Conservation (phyloP, 2,888 invertebrate genomes). For the Sinelater perroti region DNA sequence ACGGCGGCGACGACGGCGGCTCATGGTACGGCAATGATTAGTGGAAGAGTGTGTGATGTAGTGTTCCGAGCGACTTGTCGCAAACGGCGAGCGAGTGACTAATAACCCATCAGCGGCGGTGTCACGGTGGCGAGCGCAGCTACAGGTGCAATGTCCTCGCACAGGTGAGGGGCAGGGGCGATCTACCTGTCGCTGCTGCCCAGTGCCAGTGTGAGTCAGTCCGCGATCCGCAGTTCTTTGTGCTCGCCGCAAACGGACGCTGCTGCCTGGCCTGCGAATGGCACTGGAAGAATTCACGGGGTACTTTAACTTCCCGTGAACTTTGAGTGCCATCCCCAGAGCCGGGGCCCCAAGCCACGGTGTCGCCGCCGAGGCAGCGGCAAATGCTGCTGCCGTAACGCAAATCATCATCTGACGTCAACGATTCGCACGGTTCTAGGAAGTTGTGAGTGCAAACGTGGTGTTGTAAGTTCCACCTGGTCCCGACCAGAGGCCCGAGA, state of each 20-base stretch:
- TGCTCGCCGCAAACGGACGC: constrained; percentile 25
- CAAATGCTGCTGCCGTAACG: constrained; percentile 10
- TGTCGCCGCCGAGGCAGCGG: constrained; percentile 8
- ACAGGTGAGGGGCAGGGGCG: constrained; percentile 53
- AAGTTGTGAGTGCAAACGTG: constrained; percentile 40
- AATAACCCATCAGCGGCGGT: constrained; percentile 56
- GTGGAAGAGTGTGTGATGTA: constrained; percentile 39
- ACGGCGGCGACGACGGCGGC: constrained; percentile 37
- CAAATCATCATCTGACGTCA: constrained; percentile 39
- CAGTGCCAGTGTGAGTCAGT: constrained; percentile 54
- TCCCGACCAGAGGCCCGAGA: too few species aligned
- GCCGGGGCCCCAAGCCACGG: constrained; percentile 41
- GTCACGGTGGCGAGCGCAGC: constrained; percentile 52
- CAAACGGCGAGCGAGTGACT: constrained; percentile 51
- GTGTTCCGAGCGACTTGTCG: constrained; percentile 44
- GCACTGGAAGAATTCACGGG: constrained; percentile 91
- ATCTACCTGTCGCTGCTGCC: constrained; percentile 57
- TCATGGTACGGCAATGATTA: constrained; percentile 37
- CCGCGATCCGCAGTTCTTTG: constrained; percentile 46
- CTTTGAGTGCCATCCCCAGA: constrained; percentile 74
- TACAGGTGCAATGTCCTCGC: constrained; percentile 62
- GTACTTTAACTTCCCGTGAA: constrained; percentile 70
- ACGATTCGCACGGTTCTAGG: constrained; percentile 35
- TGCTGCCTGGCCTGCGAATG: constrained; percentile 70
- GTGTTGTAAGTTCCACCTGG: constrained; percentile 31